Conservation (phyloP, 2,888 invertebrate genomes). For the Cephus spinipes region DNA sequence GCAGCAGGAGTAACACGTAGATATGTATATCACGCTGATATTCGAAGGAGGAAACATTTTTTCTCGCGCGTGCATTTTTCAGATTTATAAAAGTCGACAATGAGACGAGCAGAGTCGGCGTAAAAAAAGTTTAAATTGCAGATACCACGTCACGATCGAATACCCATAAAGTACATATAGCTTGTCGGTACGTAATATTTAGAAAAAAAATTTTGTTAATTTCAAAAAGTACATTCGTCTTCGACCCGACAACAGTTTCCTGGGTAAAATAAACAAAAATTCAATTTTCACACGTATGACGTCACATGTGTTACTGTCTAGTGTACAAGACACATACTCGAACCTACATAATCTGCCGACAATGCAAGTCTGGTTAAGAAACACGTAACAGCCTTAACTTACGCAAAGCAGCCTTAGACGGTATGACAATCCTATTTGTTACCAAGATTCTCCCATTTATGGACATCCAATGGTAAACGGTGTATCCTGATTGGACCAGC, state of each 20-base stretch:
- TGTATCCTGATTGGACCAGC: background rate
- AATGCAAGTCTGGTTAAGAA: background rate
- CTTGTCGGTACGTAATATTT: no score
- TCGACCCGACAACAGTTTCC: background rate
- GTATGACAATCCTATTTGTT: constrained; percentile 20
- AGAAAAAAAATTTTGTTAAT: no score
- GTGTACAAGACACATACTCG: background rate
- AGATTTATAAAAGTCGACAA: no score
- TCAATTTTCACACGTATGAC: background rate
- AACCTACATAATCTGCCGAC: background rate
- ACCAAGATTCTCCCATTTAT: background rate
- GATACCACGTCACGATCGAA: no score
- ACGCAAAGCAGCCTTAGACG: constrained; percentile 18
- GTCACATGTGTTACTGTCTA: background rate
- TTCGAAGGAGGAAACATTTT: background rate
- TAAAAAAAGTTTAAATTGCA: background rate
- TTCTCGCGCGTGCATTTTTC: background rate
- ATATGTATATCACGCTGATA: background rate
- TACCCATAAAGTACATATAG: no score
- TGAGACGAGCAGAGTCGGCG: no score
- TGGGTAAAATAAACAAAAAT: background rate
- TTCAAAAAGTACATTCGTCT: no score
- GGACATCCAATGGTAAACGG: background rate
- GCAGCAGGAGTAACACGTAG: background rate
- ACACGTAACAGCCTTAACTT: constrained; percentile 17